phyloP scores from a whole-genome alignment of 1,140 invertebrate species.

The Popillia japonica region DNA sequence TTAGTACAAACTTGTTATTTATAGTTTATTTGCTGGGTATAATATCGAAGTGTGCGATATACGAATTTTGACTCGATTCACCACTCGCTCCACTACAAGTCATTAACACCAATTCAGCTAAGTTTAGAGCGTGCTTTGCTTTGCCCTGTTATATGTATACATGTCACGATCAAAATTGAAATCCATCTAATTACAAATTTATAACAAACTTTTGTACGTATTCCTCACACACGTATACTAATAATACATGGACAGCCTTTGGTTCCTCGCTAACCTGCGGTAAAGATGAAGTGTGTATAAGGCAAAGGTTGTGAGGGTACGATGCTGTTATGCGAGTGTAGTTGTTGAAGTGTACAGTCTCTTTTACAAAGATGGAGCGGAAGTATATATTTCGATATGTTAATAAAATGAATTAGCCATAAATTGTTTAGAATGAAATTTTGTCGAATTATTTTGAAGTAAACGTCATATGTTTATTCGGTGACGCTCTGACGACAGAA shows the following conservation, averaged over 20 bases:
- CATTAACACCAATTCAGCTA: conserved; percentile 23
- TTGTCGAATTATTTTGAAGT: no score
- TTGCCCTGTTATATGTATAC: neutral
- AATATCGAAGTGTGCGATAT: neutral
- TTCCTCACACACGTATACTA: neutral
- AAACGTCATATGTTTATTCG: no score
- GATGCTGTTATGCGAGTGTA: neutral
- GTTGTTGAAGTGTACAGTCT: neutral
- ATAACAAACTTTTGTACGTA: conserved; percentile 39
- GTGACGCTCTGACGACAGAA: no score
- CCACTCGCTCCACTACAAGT: neutral
- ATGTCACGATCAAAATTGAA: conserved; percentile 30
- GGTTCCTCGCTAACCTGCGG: neutral
- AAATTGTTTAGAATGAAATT: no score
- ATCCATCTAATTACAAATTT: conserved; percentile 40
- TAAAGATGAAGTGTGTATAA: neutral
- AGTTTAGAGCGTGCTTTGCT: neutral
- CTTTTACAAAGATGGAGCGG: no score
- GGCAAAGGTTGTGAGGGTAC: neutral
- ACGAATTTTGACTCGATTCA: conserved; percentile 28
- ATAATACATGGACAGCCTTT: neutral
- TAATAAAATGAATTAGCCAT: no score
- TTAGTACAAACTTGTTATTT: neutral
- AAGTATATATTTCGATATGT: no score
- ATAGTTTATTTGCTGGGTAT: neutral